phyloP scores from a whole-genome alignment of 1,140 invertebrate species.

The Halictus rubicundus region DNA sequence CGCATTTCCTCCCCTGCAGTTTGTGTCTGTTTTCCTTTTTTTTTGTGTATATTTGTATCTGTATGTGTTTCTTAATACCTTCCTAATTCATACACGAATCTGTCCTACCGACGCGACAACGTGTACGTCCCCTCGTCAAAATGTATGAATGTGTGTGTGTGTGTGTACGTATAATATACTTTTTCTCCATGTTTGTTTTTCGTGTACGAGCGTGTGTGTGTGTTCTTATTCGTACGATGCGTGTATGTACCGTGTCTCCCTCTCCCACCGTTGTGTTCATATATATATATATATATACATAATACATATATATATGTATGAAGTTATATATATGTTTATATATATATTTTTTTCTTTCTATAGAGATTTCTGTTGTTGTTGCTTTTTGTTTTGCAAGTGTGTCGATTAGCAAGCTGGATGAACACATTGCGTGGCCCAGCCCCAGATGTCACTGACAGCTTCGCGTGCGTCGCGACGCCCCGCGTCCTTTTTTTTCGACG shows the following conservation, averaged over 20 bases:
- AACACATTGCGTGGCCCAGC: constrained; percentile 71
- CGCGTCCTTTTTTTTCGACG: constrained; percentile 60
- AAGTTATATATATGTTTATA: not conserved
- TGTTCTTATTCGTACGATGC: not conserved
- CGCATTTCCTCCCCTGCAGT: not conserved
- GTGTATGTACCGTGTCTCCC: constrained; percentile 7
- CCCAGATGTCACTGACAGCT: constrained; percentile 67
- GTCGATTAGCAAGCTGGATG: constrained; percentile 70
- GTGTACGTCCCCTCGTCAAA: not conserved
- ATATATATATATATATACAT: not conserved
- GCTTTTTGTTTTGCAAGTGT: constrained; percentile 40
- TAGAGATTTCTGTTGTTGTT: constrained; percentile 34
- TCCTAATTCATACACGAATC: not conserved
- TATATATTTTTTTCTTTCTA: not conserved
- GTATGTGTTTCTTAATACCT: not conserved
- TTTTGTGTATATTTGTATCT: not conserved
- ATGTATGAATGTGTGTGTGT: not conserved
- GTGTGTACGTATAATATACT: not conserved
- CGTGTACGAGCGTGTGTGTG: not conserved
- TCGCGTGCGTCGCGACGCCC: constrained; percentile 61
- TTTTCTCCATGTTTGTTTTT: not conserved
- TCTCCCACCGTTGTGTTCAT: not conserved
- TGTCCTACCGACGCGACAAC: not conserved
- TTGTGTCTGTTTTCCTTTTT: not conserved
- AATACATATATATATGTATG: not conserved